Conservation (phyloP, 2,797 vertebrate genomes). For the Streptopelia turtur region DNA sequence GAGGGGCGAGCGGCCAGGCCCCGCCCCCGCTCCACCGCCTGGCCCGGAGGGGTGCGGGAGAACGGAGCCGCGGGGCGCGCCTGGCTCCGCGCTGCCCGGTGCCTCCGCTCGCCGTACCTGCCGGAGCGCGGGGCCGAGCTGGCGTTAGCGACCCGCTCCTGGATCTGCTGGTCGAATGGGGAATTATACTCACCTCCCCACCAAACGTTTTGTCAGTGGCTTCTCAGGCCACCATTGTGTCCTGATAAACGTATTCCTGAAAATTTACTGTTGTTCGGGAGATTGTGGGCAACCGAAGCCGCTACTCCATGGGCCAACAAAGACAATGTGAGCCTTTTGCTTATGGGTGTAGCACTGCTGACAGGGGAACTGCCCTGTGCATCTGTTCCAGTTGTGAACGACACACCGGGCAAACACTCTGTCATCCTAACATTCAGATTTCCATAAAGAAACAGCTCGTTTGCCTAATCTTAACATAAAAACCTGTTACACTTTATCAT, state of each 20-base stretch:
- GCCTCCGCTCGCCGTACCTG: background rate
- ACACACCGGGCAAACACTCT: rapidly evolving
- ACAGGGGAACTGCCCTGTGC: rapidly evolving
- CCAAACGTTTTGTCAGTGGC: rapidly evolving
- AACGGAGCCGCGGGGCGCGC: too few relatives aligned
- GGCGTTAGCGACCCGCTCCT: too few relatives aligned
- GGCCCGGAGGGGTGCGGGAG: background rate
- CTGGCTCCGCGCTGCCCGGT: too few relatives aligned
- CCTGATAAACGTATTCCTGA: background rate
- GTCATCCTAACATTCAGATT: background rate
- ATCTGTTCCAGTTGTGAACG: rapidly evolving
- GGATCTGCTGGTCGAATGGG: rapidly evolving
- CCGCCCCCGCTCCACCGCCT: background rate
- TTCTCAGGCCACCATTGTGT: rapidly evolving
- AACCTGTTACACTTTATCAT: too few relatives aligned
- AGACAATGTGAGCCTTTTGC: rapidly evolving
- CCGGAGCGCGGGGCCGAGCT: too few relatives aligned
- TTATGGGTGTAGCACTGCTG: rapidly evolving
- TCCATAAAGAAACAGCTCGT: rapidly evolving
- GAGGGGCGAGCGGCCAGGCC: background rate
- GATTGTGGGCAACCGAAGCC: rapidly evolving
- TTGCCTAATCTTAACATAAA: background rate
- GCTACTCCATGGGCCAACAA: rapidly evolving
- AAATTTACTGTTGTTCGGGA: background rate
- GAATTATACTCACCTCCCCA: rapidly evolving